phyloP scores from a whole-genome alignment of 2,113 vertebrate species.

The Oxygymnocypris stewartii region DNA sequence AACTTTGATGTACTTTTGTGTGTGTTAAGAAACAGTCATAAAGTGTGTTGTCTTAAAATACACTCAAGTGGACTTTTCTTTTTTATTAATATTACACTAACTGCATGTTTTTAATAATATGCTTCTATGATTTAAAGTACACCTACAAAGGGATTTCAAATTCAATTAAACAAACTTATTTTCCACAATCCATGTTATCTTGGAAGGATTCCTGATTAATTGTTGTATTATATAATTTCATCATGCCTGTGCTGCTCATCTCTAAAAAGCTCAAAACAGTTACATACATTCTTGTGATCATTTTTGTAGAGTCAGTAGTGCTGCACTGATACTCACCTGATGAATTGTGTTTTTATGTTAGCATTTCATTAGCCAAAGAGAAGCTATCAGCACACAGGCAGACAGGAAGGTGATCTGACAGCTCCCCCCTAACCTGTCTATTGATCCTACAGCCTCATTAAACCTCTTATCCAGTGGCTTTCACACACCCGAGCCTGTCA shows the following conservation, averaged over 20 bases:
- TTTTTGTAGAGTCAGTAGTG: neutral
- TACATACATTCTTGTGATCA: constrained; percentile 20
- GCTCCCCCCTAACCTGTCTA: constrained; percentile 48
- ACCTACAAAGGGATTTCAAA: neutral
- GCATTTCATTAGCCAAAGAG: constrained; percentile 50
- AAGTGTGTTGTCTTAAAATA: neutral
- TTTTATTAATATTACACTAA: neutral
- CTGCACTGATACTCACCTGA: constrained; percentile 26
- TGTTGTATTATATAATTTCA: neutral
- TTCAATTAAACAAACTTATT: neutral
- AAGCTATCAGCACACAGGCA: constrained; percentile 47
- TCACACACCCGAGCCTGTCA: constrained; percentile 49
- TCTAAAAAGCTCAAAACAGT: neutral
- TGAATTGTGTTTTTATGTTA: constrained; percentile 28
- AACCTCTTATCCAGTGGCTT: constrained; percentile 56
- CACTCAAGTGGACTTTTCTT: neutral
- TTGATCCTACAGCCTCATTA: constrained; percentile 61
- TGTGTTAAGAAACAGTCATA: neutral
- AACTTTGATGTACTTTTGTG: neutral
- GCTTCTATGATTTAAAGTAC: neutral
- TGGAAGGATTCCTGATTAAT: neutral
- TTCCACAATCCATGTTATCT: neutral
- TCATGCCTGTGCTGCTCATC: neutral
- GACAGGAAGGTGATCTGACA: constrained; percentile 47
- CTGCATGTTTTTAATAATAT: no score